A percentile compares a stretch with the other conserved stretches of the same genome.
These are phyloP conservation scores for Archips xylosteana DNA, from an alignment of 2,888 invertebrate species.

Conservation along the genomic window DNA sequence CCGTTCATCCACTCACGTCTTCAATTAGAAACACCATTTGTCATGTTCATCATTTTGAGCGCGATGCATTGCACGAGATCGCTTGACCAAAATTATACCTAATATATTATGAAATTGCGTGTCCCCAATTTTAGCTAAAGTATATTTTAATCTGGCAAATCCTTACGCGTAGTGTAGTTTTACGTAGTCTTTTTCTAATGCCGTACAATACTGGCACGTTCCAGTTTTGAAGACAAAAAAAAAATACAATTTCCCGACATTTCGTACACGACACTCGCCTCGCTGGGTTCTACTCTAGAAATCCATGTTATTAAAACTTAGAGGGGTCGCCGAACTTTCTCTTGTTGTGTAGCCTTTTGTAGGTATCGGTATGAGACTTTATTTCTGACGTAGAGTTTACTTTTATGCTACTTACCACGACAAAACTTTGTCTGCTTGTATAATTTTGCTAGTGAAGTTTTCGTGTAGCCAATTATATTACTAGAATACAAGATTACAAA, in stretches of 20 bases:
- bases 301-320: slow-evolving; percentile 39
- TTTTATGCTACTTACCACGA: neutral
- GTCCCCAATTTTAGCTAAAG: neutral
- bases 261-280: slow-evolving; percentile 15
- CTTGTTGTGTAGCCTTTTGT: slow-evolving; percentile 16
- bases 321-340: slow-evolving; percentile 8
- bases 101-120: neutral
- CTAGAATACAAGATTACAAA: no score
- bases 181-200: neutral
- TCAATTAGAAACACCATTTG: no score
- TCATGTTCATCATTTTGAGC: no score
- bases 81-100: no score
- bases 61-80: no score
- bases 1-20: no score
- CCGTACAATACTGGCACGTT: slow-evolving; percentile 1
- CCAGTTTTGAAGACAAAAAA: slow-evolving; percentile 22
- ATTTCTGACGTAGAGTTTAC: neutral
- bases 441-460: neutral
- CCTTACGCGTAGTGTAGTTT: neutral
- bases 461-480: no score
- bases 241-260: slow-evolving; percentile 29
- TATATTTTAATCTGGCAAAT: neutral
- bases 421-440: neutral
- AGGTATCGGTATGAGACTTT: slow-evolving; percentile 5
- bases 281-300: slow-evolving; percentile 27